phyloP scores from a whole-genome alignment of 2,113 vertebrate species.

The Triplophysa tibetana region DNA sequence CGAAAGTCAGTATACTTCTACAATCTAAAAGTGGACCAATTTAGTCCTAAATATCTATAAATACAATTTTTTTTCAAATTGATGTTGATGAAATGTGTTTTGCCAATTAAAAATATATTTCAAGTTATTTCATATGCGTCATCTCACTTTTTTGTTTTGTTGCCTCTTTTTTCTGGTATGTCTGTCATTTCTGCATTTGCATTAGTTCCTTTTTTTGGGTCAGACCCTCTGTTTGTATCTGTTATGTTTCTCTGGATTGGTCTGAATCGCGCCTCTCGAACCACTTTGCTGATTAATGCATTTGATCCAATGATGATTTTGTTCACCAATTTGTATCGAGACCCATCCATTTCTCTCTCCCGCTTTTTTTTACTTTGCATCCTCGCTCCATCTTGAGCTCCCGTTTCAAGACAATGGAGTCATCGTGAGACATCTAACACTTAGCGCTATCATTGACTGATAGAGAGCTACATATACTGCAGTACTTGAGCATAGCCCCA shows the following conservation, averaged over 20 bases:
- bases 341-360: conserved; percentile 40
- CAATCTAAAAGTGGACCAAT: no score
- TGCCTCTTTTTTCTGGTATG: background rate
- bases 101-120: no score
- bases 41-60: no score
- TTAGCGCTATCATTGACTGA: conserved; percentile 39
- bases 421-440: conserved; percentile 34
- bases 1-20: no score
- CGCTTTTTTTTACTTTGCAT: conserved; percentile 16
- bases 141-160: background rate
- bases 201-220: background rate
- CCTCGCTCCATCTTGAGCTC: conserved; percentile 40
- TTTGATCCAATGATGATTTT: conserved; percentile 46
- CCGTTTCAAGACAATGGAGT: conserved; percentile 53
- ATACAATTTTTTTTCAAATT: no score
- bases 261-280: conserved; percentile 32
- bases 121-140: background rate
- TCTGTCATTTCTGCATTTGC: background rate
- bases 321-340: conserved; percentile 49
- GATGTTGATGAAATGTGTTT: no score
- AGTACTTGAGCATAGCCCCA: background rate
- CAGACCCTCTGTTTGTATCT: conserved; percentile 4
- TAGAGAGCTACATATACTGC: conserved; percentile 12
- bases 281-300: conserved; percentile 56
- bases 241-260: conserved; percentile 31